Evolutionary conservation across 2,888 invertebrate species (phyloP), one percentile per base, ranked within the genome.

Genomic region (Torymus tubicola): DNA sequence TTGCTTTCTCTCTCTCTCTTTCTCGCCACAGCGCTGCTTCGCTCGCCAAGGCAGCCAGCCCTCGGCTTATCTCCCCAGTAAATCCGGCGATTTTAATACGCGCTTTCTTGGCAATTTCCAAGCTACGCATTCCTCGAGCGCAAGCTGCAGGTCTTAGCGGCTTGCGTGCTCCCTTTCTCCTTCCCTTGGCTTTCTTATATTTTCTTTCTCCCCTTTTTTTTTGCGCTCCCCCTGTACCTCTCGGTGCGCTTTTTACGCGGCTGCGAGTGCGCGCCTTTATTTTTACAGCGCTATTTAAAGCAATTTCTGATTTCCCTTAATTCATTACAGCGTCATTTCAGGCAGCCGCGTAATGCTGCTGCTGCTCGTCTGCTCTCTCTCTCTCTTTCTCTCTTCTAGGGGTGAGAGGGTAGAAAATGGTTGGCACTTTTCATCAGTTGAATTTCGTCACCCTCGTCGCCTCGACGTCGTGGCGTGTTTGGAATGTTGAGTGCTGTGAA

Each of bases 31-130:
- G n/a, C n/a, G n/a, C 78, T 24, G 85, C 85, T 84, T 85, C 83
- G 83, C n/a, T n/a, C n/a, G n/a, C 42, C 42, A 4, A 42, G 42
- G 42, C 42, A 42, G 42, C 8, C 42, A 42, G 42, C 8, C 42
- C 42, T 42, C 42, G 89, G 92, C 92, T 92, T 92, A 92, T 92
- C 92, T 92, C 88, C 90, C 90, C 90, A 91, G 91, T 92, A 92
- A 92, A 92, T 92, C 92, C 91, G 91, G 87, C 91, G 91, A 92
- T 92, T 92, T 92, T 92, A 92, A 92, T 92, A 92, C 92, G 91
- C 92, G 90, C 91, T 91, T 84, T 88, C 91, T 89, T 87, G 90
- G 91, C 91, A 91, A 91, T 92, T 91, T 91, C 90, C 90, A 85
- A 82, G 87, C 88, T 88, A 87, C 89, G 87, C 88, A 88, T 89